Evolutionary conservation across 2,888 invertebrate species (phyloP), one percentile per base, ranked within the genome.

Genomic region (Zaprionus lineosus): DNA sequence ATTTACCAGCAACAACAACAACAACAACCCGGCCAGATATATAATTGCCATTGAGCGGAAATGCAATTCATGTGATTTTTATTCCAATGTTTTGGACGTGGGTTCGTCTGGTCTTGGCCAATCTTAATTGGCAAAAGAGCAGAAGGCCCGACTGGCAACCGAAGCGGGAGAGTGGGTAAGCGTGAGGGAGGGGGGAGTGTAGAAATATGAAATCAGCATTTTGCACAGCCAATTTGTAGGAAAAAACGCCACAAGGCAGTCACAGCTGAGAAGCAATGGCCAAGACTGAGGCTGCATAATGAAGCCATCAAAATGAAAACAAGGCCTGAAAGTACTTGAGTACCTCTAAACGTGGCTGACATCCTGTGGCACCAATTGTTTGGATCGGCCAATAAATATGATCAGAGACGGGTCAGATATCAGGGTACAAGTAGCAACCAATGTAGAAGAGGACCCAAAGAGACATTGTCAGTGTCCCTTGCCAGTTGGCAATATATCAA

Each of bases 21-120:
- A n/a, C n/a, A n/a, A n/a, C n/a, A n/a, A n/a, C n/a, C n/a, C n/a
- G n/a, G n/a, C n/a, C n/a, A n/a, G n/a, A n/a, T n/a, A 79, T 70
- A 81, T 84, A 79, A 84, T 86, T 81, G 84, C 81, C 84, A 63
- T 53, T 28, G 34, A 57, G 64, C 57, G 81, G 69, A 84, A 77
- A 82, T 66, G 62, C 74, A 73, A 82, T 78, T 83, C 85, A 85
- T 78, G 85, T 83, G 85, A 79, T 79, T 83, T 85, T 79, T 74
- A 79, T 79, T 62, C 60, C 64, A 52, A 58, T 64, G 57, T 64
- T 67, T 63, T 26, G 37, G 19, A 57, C 61, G 36, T 62, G 60
- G 58, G 29, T 31, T 63, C 47, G 14, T 41, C 29, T 3, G n/a
- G 18, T 5, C 18, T 6, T n/a, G 24, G 24, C 68, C 36, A 64